phyloP scores from a whole-genome alignment of 2,888 invertebrate genomes.

The Plemyria rubiginata region DNA sequence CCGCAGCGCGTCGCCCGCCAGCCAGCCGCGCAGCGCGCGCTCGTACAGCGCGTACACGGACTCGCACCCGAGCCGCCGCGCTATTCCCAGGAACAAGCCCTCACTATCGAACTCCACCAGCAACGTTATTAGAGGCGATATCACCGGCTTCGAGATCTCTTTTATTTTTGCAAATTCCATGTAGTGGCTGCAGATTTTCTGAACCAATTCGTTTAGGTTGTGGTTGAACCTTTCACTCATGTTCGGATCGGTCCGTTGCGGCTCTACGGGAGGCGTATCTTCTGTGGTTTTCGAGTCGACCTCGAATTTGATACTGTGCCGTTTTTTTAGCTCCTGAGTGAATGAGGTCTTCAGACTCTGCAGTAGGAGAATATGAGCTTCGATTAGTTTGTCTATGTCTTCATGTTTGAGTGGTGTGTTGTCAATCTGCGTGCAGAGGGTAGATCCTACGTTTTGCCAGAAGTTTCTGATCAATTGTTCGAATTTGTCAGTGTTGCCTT shows the following conservation, averaged over 20 bases:
- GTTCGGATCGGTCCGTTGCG: slow-evolving; percentile 42
- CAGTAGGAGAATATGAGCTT: slow-evolving; percentile 64
- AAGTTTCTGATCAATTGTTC: slow-evolving; percentile 66
- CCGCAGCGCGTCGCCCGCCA: slow-evolving; percentile 77
- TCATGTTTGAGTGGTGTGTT: slow-evolving; percentile 67
- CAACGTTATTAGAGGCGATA: slow-evolving; percentile 81
- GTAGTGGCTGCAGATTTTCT: slow-evolving; percentile 79
- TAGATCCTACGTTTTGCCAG: slow-evolving; percentile 71
- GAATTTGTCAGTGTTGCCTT: slow-evolving; percentile 50
- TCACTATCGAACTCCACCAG: slow-evolving; percentile 83
- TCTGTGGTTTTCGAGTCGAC: slow-evolving; percentile 43
- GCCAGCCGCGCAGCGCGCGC: slow-evolving; percentile 73
- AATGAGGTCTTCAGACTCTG: slow-evolving; percentile 58
- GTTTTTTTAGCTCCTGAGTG: slow-evolving; percentile 53
- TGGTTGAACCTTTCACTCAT: slow-evolving; percentile 63
- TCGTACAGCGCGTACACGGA: slow-evolving; percentile 61
- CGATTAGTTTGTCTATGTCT: slow-evolving; percentile 70
- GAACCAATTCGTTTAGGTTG: slow-evolving; percentile 74
- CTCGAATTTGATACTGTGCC: slow-evolving; percentile 58
- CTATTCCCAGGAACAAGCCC: slow-evolving; percentile 81
- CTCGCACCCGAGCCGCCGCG: slow-evolving; percentile 54
- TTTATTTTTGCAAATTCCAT: slow-evolving; percentile 80
- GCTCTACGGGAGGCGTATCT: not conserved
- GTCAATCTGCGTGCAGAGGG: slow-evolving; percentile 58
- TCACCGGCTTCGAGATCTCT: slow-evolving; percentile 68